Evolutionary conservation across 2,797 vertebrate genomes (phyloP), one percentile per base, ranked within the genome.

Genomic region (Coregonus ussuriensis): DNA sequence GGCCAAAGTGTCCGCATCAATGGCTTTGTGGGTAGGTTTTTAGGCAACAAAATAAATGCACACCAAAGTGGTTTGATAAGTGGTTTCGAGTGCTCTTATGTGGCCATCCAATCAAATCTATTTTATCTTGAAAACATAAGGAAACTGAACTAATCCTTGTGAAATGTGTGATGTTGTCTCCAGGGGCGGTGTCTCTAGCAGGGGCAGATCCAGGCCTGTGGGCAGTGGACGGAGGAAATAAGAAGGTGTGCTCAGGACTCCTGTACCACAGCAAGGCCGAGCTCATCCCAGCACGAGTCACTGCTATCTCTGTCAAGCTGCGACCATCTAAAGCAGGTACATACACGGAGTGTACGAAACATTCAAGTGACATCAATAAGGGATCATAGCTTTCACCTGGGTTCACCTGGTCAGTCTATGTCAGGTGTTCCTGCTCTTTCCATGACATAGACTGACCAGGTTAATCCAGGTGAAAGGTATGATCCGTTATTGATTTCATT

Each of bases 191-290:
- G 29, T 95, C 97, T 0, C 79, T 99, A 79, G 88, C 97, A 0
- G 86, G 92, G 7, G 83, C 89, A 0, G 95, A 95, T 18, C 89
- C 96, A 0, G 95, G 94, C 4, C 92, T 97, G 75, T 99, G 98
- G 98, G 92, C 97, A 0, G 94, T 98, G 37, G 95, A 97, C 79
- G 97, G 96, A 4, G 98, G 98, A 0, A 99, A 99, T 85, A 97
- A 95, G 78, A 91, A 90, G 0, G 94, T 98, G 56, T 99, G 97
- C 70, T 90, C 85, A 0, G 95, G 96, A 11, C 95, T 99, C 18
- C 85, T 99, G 67, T 95, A 94, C 74, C 75, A 95, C 79, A 96
- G 96, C 79, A 97, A 96, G 89, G 95, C 95, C 1, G 94, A 96
- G 6, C 90, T 99, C 59, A 92, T 98, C 82, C 29, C 89, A 0